These are phyloP conservation scores for Leptinotarsa haldemani DNA, from an alignment of 2,888 invertebrate species.

Conservation along the genomic window DNA sequence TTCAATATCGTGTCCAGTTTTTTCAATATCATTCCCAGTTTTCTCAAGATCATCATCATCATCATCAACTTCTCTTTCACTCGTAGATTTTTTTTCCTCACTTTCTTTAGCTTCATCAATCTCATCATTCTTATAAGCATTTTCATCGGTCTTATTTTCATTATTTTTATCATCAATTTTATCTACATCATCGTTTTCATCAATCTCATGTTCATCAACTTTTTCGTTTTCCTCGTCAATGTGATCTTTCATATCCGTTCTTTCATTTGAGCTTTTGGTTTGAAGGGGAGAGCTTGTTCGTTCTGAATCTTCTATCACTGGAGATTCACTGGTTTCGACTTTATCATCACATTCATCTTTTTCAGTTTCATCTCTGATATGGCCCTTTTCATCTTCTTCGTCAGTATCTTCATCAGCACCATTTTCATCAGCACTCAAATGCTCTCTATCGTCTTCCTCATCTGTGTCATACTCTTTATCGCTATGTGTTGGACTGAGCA, in stretches of 20 bases:
- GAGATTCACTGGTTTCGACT: neutral
- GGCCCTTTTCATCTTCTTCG: conserved; percentile 4
- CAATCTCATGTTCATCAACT: conserved; percentile 1
- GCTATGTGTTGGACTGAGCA: conserved; percentile 34
- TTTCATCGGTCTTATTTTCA: conserved; percentile 19
- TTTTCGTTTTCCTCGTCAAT: conserved; percentile 13
- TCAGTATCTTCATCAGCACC: conserved; percentile 22
- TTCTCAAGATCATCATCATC: conserved; percentile 2
- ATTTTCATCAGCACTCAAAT: conserved; percentile 35
- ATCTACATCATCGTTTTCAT: conserved; percentile 15
- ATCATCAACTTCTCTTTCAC: neutral
- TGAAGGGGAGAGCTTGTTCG: neutral
- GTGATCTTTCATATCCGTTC: conserved; percentile 7
- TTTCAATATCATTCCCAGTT: neutral
- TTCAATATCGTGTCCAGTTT: neutral
- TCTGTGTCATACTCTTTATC: conserved; percentile 39
- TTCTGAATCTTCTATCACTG: neutral
- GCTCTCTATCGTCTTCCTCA: conserved; percentile 29
- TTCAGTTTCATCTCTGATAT: neutral
- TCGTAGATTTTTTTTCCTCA: neutral
- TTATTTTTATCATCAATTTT: neutral
- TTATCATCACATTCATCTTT: neutral
- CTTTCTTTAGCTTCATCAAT: conserved; percentile 24
- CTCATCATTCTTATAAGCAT: conserved; percentile 7
- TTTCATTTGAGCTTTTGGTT: neutral